These are phyloP conservation scores for Hypolimnas misippus DNA, from an alignment of 2,888 invertebrate genomes.

Conservation along the genomic window DNA sequence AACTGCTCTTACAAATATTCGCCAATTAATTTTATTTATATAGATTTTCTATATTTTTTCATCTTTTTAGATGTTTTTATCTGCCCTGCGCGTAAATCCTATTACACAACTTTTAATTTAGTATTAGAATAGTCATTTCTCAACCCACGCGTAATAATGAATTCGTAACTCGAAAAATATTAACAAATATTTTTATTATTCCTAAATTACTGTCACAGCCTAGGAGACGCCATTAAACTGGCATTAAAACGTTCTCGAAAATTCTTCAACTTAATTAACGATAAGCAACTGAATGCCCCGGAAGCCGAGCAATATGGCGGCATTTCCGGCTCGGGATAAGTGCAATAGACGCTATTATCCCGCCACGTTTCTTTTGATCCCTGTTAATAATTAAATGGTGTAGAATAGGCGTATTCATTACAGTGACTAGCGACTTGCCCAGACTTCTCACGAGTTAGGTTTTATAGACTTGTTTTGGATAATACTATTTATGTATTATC, in stretches of 20 bases:
- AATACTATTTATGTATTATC: too few species aligned
- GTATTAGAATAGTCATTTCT: too few species aligned
- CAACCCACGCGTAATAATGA: too few species aligned
- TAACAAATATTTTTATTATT: too few species aligned
- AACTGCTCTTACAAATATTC: too few species aligned
- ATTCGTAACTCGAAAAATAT: too few species aligned
- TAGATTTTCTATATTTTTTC: too few species aligned
- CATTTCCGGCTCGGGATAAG: constrained; percentile 41
- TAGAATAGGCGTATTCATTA: background rate
- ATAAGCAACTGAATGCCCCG: constrained; percentile 40
- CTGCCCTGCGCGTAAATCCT: too few species aligned
- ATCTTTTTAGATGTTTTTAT: too few species aligned
- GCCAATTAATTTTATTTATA: too few species aligned
- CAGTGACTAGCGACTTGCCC: background rate
- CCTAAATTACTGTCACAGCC: background rate
- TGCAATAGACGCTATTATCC: constrained; percentile 37
- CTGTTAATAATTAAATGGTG: constrained; percentile 8
- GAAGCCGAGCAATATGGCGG: constrained; percentile 43
- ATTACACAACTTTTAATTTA: too few species aligned
- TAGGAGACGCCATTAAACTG: background rate
- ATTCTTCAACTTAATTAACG: constrained; percentile 38
- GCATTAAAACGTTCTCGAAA: constrained; percentile 27
- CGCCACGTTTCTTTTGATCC: constrained; percentile 28
- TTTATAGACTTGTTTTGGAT: too few species aligned
- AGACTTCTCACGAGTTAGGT: background rate